These are phyloP conservation scores for Mythimna lalbum DNA, from an alignment of 2,888 invertebrate species.

Conservation along the genomic window DNA sequence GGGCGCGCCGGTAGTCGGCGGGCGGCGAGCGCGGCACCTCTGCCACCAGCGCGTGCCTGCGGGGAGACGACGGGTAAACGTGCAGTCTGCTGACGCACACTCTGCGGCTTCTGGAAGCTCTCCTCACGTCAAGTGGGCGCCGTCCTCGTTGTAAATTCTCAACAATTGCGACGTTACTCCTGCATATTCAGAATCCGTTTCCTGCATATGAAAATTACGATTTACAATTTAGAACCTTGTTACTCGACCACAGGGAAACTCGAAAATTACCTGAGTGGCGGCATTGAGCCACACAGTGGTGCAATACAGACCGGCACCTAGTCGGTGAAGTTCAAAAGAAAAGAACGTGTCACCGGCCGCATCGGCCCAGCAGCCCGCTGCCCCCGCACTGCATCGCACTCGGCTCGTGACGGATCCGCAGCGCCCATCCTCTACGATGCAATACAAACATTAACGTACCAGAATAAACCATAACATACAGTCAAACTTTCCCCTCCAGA, in stretches of 20 bases:
- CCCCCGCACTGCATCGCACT: constrained; percentile 74
- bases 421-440: constrained; percentile 61
- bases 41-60: constrained; percentile 69
- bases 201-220: constrained; percentile 65
- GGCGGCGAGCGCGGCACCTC: constrained; percentile 53
- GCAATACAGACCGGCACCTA: constrained; percentile 72
- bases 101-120: no score
- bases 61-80: constrained; percentile 16
- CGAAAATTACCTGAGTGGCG: constrained; percentile 75
- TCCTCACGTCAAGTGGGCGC: constrained; percentile 78
- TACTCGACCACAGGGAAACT: background rate
- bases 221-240: background rate
- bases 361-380: constrained; percentile 74
- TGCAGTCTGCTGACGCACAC: background rate
- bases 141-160: constrained; percentile 80
- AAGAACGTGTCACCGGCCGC: constrained; percentile 72
- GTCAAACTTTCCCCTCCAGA: constrained; percentile 29
- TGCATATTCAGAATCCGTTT: constrained; percentile 78
- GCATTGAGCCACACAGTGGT: constrained; percentile 82
- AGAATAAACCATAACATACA: background rate
- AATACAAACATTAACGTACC: background rate
- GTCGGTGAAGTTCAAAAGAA: constrained; percentile 73
- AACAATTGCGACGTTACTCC: constrained; percentile 79
- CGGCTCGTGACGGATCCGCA: constrained; percentile 68
- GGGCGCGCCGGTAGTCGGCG: constrained; percentile 10